Conservation (phyloP, 2,113 vertebrate genomes). For the Tragelaphus strepsiceros region DNA sequence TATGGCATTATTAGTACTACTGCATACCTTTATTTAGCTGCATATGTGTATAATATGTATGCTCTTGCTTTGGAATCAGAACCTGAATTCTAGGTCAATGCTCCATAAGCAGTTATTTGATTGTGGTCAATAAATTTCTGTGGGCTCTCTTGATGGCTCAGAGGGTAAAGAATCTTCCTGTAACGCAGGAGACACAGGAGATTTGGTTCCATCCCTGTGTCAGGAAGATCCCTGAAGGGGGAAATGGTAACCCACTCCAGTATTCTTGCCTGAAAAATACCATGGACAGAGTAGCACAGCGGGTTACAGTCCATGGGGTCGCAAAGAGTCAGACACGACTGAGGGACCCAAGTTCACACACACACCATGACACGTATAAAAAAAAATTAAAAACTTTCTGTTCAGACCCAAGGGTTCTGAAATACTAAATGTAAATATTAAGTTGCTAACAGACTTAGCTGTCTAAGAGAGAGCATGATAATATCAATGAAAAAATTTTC, state of each 20-base stretch:
- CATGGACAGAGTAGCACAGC: not conserved
- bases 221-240: not conserved
- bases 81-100: not conserved
- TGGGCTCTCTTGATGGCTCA: not conserved
- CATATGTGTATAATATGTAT: not conserved
- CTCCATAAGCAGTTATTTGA: not conserved
- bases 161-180: not conserved
- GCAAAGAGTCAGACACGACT: not conserved
- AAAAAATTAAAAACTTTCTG: not conserved
- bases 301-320: not conserved
- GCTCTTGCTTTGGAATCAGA: slow-evolving; percentile 33
- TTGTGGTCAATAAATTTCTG: not conserved
- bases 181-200: not conserved
- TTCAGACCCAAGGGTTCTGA: not conserved
- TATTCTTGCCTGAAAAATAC: not conserved
- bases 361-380: not conserved
- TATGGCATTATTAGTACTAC: not conserved
- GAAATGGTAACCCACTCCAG: not conserved
- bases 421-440: not conserved
- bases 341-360: not conserved
- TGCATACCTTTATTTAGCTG: not conserved
- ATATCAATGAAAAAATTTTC: slow-evolving; percentile 11
- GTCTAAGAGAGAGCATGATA: not conserved
- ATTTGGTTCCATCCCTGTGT: not conserved
- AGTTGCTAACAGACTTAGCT: not conserved